Base-by-base conservation (phyloP, 2,797 vertebrate species). In the Babyrousa celebensis region DNA sequence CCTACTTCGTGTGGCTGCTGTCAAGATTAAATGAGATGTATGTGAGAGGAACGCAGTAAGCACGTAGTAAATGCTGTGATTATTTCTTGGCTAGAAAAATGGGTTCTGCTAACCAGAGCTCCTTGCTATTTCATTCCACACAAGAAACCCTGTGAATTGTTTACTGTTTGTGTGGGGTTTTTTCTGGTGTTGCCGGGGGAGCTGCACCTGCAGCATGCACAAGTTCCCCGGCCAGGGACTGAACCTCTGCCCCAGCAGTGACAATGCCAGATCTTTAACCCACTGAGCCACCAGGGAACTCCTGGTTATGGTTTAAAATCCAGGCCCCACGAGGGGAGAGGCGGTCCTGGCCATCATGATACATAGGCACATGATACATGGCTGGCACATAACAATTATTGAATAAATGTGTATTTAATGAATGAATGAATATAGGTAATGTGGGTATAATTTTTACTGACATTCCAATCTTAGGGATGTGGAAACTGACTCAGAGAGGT, bases 381-480 rank as follows among this genome's bases (percentile, higher is more conserved):
- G 56, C 65, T 58, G 74, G 70, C 63, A 89, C 21, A 48, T 43
- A 63, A 40, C 2, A 79, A 63, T 29, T 43, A n/a, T 58, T 87
- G 65, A 89, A 5, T 29, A 60, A 62, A 27, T n/a, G 82, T 2
- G 75, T 72, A 23, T 20, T 74, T 40, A 93, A 40, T 75, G 21
- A 32, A 86, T 75, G 60, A 74, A 43, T 56, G 32, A 29, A 67
- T 86, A 79, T 8, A 84, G 32, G 56, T 27, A 93, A 58, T 40
- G 67, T 27, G 94, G 62, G 29, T 60, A 36, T 85, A 65, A 80
- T 58, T 79, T 79, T 85, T 85, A 84, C 79, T 67, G 79, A n/a
- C 17, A 48, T 60, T 94, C 62, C 43, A 36, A 58, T 85, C 68
- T 95, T 92, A 67, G 23, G 20, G 67, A 75, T 56, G 32, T 90